These are phyloP conservation scores for Globicephala melas DNA, from an alignment of 2,113 vertebrate genomes.

Conservation along the genomic window DNA sequence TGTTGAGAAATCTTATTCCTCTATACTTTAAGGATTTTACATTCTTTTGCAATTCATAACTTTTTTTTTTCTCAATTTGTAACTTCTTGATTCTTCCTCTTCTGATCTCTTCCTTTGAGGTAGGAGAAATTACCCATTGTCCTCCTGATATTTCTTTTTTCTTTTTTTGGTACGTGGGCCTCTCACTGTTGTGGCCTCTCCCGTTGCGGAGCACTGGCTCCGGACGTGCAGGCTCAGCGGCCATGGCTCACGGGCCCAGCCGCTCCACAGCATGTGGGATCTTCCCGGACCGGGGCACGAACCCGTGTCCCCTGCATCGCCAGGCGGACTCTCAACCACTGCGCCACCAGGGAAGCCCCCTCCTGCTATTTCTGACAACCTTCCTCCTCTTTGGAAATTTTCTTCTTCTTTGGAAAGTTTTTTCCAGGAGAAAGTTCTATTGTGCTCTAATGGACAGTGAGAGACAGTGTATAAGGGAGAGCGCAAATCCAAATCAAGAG, in stretches of 20 bases:
- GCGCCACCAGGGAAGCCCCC: no score
- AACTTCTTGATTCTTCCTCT: neutral
- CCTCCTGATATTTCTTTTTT: neutral
- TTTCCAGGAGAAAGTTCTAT: neutral
- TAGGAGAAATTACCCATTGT: neutral
- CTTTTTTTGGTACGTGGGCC: no score
- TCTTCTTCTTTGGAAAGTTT: neutral
- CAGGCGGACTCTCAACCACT: no score
- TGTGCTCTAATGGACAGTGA: neutral
- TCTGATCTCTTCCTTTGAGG: neutral
- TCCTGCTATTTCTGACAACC: neutral
- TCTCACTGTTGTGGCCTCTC: no score
- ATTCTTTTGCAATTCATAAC: neutral
- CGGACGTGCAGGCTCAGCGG: no score
- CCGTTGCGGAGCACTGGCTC: no score
- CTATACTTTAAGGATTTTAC: neutral
- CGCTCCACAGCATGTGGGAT: no score
- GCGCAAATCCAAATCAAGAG: neutral
- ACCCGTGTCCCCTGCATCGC: no score
- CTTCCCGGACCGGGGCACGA: no score
- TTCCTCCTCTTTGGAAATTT: neutral
- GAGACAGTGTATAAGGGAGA: neutral
- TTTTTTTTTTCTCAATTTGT: neutral
- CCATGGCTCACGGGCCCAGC: no score
- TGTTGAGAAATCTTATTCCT: neutral